Evolutionary conservation across 2,888 invertebrate species (phyloP), one percentile per base, ranked within the genome.

Genomic region (Phalera bucephala): DNA sequence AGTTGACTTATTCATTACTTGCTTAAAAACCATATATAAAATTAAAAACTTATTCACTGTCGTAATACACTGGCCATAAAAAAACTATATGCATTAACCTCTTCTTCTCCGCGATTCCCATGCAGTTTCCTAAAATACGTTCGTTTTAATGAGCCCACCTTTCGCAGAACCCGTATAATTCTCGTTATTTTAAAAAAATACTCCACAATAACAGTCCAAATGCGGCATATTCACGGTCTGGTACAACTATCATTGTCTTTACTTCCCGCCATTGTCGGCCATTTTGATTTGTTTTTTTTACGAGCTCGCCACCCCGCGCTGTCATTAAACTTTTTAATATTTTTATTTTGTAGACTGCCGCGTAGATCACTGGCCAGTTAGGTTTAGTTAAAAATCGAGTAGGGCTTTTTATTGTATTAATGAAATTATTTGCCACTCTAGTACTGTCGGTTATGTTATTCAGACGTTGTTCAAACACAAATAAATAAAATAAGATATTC

Each of bases 221-320:
- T 59, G 52, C 52, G 41, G 47, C 40, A 47, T 41, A 55, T 74
- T 74, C 59, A 74, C 74, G 74, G 74, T 74, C 74, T 74, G 74
- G 62, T 74, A 67, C 63, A 65, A 72, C 67, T 64, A 73, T 74
- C 68, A 72, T 73, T 74, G 70, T 73, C 64, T 64, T 58, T 58
- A 52, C 63, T 61, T 60, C 58, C 62, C 53, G 56, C 60, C 55
- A 68, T 67, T 69, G 71, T 70, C 58, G 58, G 60, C 65, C 58
- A 62, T 64, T 52, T 56, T 66, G 55, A 45, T 49, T 49, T 47
- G 48, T 58, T 55, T 59, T n/a, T 57, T 57, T 50, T 53, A 48
- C 52, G 43, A 52, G 58, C 55, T 45, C 46, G 47, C 45, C 37
- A 32, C n/a, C n/a, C 54, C 46, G 50, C 35, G 40, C 52, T 57